These are phyloP conservation scores for Panthera leo DNA, from an alignment of 2,113 vertebrate genomes.

Conservation along the genomic window DNA sequence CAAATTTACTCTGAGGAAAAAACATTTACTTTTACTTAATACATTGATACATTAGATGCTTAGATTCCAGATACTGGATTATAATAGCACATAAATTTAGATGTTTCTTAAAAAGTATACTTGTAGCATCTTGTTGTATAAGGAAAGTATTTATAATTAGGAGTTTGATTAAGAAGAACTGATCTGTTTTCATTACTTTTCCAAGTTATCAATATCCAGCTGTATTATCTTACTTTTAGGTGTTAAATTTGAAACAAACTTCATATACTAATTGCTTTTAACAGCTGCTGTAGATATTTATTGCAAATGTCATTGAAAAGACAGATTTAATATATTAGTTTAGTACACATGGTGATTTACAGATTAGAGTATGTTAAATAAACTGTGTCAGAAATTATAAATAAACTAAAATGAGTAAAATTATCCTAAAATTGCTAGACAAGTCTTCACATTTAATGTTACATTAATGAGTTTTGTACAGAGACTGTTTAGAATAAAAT, in stretches of 20 bases:
- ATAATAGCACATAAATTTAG: conserved; percentile 28
- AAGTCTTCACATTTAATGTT: conserved; percentile 81
- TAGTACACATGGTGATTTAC: conserved; percentile 78
- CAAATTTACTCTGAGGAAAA: conserved; percentile 18
- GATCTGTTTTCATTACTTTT: conserved; percentile 58
- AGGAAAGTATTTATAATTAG: conserved; percentile 21
- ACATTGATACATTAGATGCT: conserved; percentile 1
- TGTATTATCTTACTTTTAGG: conserved; percentile 56
- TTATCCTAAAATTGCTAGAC: conserved; percentile 81
- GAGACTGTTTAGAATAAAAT: conserved; percentile 83
- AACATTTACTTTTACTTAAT: conserved; percentile 36
- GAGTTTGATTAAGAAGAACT: conserved; percentile 51
- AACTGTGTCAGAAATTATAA: conserved; percentile 80
- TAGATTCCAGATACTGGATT: conserved; percentile 54
- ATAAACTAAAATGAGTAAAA: conserved; percentile 82
- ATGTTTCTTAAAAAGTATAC: conserved; percentile 24
- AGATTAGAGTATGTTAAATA: conserved; percentile 79
- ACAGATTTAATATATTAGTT: conserved; percentile 71
- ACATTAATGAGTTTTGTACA: conserved; percentile 82
- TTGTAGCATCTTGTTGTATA: conserved; percentile 21
- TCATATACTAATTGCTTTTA: conserved; percentile 56
- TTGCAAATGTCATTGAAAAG: conserved; percentile 67
- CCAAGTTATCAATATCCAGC: conserved; percentile 33
- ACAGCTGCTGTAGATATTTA: conserved; percentile 65
- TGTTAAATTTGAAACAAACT: conserved; percentile 61